Conservation (phyloP, 2,113 vertebrate species). For the Anhinga anhinga region DNA sequence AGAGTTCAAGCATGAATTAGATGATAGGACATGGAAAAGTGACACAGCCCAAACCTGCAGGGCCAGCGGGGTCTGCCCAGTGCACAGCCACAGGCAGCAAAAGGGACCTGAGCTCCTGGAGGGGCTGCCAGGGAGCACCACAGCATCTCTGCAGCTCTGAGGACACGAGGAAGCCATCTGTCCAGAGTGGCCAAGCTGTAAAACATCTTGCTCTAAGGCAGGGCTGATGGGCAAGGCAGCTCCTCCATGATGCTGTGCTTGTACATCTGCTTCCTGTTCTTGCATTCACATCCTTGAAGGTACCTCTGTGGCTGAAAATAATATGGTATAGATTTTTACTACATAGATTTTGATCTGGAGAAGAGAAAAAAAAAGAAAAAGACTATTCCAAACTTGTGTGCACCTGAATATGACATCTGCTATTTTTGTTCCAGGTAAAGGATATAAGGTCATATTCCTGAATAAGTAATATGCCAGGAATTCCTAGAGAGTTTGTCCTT, state of each 20-base stretch:
- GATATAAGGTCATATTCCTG: background rate
- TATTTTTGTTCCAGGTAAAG: background rate
- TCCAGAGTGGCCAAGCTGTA: fast-evolving
- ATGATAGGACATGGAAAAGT: fast-evolving
- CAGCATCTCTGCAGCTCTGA: background rate
- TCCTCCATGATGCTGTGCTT: background rate
- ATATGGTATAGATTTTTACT: background rate
- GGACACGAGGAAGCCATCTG: fast-evolving
- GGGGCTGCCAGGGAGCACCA: fast-evolving
- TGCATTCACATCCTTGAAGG: background rate
- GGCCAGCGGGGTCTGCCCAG: background rate
- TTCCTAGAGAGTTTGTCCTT: background rate
- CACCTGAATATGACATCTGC: background rate
- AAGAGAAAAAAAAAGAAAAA: background rate
- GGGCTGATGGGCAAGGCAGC: background rate
- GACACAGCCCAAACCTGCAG: background rate
- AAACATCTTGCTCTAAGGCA: background rate
- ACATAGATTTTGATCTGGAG: background rate
- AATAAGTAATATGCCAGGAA: background rate
- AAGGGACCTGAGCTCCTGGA: background rate
- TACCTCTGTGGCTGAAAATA: background rate
- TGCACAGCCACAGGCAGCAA: background rate
- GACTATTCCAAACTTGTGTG: background rate
- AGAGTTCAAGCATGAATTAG: background rate
- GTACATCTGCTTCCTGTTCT: background rate